Conservation (phyloP, 2,113 vertebrate genomes). For the Colius striatus region DNA sequence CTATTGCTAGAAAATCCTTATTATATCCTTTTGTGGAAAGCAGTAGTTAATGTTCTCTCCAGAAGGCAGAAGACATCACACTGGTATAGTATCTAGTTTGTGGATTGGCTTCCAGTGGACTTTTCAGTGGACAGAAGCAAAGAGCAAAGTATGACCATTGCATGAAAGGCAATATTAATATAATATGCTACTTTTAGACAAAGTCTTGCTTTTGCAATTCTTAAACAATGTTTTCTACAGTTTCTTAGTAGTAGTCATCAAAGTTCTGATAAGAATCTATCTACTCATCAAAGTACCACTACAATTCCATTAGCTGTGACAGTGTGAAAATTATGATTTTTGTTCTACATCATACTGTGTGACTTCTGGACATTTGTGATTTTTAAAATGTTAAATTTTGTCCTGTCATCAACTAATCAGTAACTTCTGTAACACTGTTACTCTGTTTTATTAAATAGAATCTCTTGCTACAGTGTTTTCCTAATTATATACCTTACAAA, state of each 20-base stretch:
- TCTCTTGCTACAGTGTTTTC: background rate
- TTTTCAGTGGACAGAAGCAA: background rate
- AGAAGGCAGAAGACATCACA: background rate
- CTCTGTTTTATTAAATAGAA: background rate
- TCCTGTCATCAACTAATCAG: background rate
- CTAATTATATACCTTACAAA: background rate
- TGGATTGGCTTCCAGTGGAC: background rate
- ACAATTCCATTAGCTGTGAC: background rate
- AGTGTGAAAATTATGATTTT: background rate
- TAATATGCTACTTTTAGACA: background rate
- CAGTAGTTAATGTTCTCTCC: background rate
- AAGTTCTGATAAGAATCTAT: background rate
- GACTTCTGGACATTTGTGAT: background rate
- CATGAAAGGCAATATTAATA: background rate
- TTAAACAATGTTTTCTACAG: background rate
- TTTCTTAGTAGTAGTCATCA: background rate
- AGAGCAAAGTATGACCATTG: background rate
- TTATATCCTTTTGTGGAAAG: conserved; percentile 90
- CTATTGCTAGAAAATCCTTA: conserved; percentile 96
- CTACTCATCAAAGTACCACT: background rate
- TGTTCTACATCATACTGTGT: background rate
- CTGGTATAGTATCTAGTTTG: background rate
- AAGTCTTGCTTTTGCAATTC: background rate
- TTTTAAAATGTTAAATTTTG: background rate
- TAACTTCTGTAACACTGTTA: background rate